Base-by-base conservation (phyloP, 2,797 vertebrate genomes). In the Cynodonichthys magdalenae region DNA sequence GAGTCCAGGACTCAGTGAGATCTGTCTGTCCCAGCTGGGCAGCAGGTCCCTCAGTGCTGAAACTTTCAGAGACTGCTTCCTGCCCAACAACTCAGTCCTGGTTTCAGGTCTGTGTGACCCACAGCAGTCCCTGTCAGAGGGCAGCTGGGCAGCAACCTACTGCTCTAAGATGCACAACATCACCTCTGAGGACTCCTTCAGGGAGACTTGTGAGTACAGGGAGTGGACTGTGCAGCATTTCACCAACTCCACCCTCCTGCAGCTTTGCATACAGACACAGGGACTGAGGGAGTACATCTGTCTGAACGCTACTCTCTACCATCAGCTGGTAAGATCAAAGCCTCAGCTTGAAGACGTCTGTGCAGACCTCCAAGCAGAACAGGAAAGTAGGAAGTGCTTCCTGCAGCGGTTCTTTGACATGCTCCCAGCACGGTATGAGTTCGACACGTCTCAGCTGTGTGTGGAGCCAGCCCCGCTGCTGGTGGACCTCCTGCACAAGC, bases 361-460 rank as follows among this genome's bases (percentile, higher is more conserved):
- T 63, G 71, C 82, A 48, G 85, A 88, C 42, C 74, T 87, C 31
- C 86, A 77, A 48, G 80, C 62, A 3, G 92, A 87, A 29, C 84
- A 82, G 14, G 77, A 88, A 44, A 87, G 77, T 39, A 81, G 78
- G 34, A 94, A 89, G 58, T 96, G 96, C 68, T 91, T 96, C 66
- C 91, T 96, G 66, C 94, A 95, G 69, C 93, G 90, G 69, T 84
- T 96, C 50, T 93, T 95, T 56, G 92, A 93, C 34, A 93, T 94
- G 81, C 92, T 96, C 55, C 93, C 93, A 34, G 90, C 94, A 0
- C 82, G 89, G 0, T 84, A 92, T 53, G 77, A 91, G 74, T 94
- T 94, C 83, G 94, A 93, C 80, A 87, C 91, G 0, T 94, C 93
- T 0, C 95, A 94, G 64, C 91, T 97, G 68, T 97, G 95, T 27